Conservation (phyloP, 2,888 invertebrate species). For the Meandrusa payeni region DNA sequence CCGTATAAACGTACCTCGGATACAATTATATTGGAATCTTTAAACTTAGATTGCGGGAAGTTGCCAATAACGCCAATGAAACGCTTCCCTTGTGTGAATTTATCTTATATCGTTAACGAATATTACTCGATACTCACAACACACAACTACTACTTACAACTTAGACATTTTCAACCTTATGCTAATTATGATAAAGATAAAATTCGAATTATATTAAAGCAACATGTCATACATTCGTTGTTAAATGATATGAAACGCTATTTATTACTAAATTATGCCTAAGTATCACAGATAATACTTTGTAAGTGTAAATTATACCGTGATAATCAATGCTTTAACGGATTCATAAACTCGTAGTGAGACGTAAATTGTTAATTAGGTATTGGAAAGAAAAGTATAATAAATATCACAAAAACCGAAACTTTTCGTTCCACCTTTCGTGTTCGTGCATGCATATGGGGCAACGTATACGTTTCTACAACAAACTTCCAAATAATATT, state of each 20-base stretch:
- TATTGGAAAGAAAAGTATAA: too few relatives aligned
- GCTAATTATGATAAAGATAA: background rate
- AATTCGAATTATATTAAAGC: background rate
- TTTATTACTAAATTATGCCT: background rate
- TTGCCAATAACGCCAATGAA: conserved; percentile 25
- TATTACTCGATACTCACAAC: conserved; percentile 4
- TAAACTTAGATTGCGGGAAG: conserved; percentile 21
- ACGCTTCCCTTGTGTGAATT: conserved; percentile 26
- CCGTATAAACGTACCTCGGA: conserved; percentile 16
- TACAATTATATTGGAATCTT: conserved; percentile 26
- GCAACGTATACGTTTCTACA: too few relatives aligned
- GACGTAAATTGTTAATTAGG: too few relatives aligned
- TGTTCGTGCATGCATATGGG: too few relatives aligned
- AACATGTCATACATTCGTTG: conserved; percentile 14
- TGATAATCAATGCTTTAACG: background rate
- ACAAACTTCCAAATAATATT: too few relatives aligned
- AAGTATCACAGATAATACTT: background rate
- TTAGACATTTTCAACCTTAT: conserved; percentile 4
- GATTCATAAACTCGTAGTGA: too few relatives aligned
- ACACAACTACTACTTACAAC: too few relatives aligned
- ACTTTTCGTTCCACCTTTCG: too few relatives aligned
- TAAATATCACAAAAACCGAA: too few relatives aligned
- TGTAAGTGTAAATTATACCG: background rate
- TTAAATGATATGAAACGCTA: conserved; percentile 11
- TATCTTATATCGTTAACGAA: conserved; percentile 24